Percentiles rank a stretch among this genome's conserved stretches.
phyloP scores from a whole-genome alignment of 37 sponge, comb jelly and placozoan species.

The Bolinopsis microptera region DNA sequence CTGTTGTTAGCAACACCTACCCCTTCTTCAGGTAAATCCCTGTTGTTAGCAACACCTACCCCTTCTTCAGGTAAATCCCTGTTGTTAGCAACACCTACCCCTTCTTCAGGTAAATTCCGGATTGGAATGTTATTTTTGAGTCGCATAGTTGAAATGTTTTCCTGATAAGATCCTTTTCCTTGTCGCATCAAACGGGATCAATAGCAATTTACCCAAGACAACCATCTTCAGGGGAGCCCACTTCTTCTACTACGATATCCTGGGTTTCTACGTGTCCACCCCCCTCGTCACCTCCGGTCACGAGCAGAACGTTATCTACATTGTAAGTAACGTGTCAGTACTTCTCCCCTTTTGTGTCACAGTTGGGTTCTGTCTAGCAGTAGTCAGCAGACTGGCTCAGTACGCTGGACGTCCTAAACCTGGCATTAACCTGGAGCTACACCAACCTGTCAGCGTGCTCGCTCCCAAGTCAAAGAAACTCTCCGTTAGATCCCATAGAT shows the following conservation, averaged over 20 bases:
- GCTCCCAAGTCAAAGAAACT: not conserved
- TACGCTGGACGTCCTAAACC: not conserved
- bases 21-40: no score
- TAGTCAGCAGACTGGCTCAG: not conserved
- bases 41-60: no score
- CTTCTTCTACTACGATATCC: conserved; percentile 31
- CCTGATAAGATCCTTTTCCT: no score
- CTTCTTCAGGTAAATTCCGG: no score
- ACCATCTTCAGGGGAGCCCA: conserved; percentile 5
- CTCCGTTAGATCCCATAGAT: not conserved
- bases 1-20: no score
- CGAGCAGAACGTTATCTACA: not conserved
- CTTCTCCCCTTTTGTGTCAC: conserved; percentile 46
- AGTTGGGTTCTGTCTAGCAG: conserved; percentile 24
- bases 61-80: no score
- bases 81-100: no score
- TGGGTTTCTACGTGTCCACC: conserved; percentile 17
- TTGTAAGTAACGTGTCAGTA: not conserved
- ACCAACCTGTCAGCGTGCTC: not conserved
- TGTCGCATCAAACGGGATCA: no score
- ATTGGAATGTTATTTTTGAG: no score
- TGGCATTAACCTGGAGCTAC: not conserved
- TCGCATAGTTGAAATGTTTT: no score
- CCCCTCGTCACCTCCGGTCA: not conserved
- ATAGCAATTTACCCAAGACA: no score